Percentiles rank a stretch among this genome's conserved stretches.
These are phyloP conservation scores for Diceros bicornis DNA, from an alignment of 2,797 vertebrate species.

Conservation along the genomic window DNA sequence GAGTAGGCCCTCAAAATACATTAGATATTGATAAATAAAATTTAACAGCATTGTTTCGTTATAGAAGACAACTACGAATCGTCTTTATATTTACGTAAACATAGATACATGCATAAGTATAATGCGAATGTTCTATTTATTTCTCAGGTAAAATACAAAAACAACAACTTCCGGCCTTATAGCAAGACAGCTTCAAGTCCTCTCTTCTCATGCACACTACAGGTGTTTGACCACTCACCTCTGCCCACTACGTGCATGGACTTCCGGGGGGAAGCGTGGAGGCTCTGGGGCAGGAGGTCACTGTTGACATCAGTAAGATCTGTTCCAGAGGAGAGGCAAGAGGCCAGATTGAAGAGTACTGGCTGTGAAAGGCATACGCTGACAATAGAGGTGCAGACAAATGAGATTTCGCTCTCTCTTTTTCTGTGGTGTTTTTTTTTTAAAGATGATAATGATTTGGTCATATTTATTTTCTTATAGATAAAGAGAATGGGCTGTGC, in stretches of 20 bases:
- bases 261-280: fast-evolving
- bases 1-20: background rate
- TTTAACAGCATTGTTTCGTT: background rate
- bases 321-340: background rate
- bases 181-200: background rate
- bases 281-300: too few species aligned
- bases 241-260: too few species aligned
- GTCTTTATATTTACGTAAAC: background rate
- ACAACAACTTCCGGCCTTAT: background rate
- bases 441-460: background rate
- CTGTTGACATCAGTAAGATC: too few species aligned
- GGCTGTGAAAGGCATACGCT: background rate
- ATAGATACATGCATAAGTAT: too few species aligned
- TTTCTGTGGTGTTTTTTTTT: background rate
- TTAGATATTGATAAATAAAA: background rate
- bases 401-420: background rate
- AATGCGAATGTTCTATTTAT: background rate
- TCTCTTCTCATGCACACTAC: background rate
- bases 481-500: background rate
- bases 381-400: background rate
- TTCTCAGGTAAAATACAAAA: background rate
- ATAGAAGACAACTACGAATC: background rate
- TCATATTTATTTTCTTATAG: background rate
- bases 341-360: background rate
- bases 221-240: background rate